phyloP scores from a whole-genome alignment of 92 coral and sea anemone genomes.

The Zoanthus solanderi region DNA sequence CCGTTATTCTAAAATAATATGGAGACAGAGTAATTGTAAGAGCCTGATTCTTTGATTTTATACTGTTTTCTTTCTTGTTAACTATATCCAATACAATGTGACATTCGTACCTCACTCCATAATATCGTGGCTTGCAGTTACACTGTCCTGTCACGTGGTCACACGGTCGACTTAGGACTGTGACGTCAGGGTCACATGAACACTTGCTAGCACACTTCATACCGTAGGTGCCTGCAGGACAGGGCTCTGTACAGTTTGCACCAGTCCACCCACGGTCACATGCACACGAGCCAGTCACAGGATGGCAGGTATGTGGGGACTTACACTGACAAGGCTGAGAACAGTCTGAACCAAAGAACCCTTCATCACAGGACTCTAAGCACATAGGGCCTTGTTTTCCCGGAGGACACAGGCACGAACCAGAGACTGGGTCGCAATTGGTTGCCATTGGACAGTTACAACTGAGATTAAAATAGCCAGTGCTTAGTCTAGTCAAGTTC shows the following conservation, averaged over 20 bases:
- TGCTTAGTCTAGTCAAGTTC: too few relatives aligned
- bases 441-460: slow-evolving; percentile 51
- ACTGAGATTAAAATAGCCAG: slow-evolving; percentile 23
- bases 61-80: too few relatives aligned
- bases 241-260: slow-evolving; percentile 69
- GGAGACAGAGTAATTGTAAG: too few relatives aligned
- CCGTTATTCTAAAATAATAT: too few relatives aligned
- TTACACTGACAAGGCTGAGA: slow-evolving; percentile 73
- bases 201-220: slow-evolving; percentile 79
- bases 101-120: slow-evolving; percentile 76
- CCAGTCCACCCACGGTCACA: slow-evolving; percentile 95
- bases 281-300: slow-evolving; percentile 81
- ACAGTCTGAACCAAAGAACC: slow-evolving; percentile 86
- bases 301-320: slow-evolving; percentile 80
- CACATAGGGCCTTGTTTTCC: slow-evolving; percentile 91
- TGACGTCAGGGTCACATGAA: slow-evolving; percentile 69
- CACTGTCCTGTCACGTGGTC: slow-evolving; percentile 89
- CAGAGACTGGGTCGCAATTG: slow-evolving; percentile 77
- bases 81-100: neutral
- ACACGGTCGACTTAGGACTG: slow-evolving; percentile 68
- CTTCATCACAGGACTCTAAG: slow-evolving; percentile 73
- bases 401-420: slow-evolving; percentile 81
- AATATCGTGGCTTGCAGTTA: slow-evolving; percentile 80
- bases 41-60: too few relatives aligned
- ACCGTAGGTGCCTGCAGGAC: slow-evolving; percentile 83